Base-by-base conservation (phyloP, 2,888 invertebrate genomes). In the Mylabris sibirica region DNA sequence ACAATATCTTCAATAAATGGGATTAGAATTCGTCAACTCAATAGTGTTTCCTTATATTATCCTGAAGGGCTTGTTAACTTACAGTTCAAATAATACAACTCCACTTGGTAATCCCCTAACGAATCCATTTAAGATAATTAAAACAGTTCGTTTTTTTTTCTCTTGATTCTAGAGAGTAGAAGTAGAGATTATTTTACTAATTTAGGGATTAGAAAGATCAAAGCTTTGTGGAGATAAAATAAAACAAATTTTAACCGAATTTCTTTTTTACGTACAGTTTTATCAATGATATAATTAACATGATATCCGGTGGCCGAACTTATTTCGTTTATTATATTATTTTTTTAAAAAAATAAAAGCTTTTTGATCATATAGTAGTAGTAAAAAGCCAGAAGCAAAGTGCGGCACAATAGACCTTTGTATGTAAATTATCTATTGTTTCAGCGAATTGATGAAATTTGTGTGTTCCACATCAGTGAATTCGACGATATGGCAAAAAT, bases 331-430 rank as follows among this genome's bases (percentile, higher is more conserved):
- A 30, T 6, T 49, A 11, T 20, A 49, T 20, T 49, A 11, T 49
- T 20, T 49, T 11, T 20, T 20, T 20, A 20, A 49, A 20, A 49
- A 22, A 49, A 49, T 49, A 49, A 22, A 49, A 49, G 64, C 64
- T 69, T 75, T 69, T 72, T 68, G 75, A 70, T 76, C 70, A 72
- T 68, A 74, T 74, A 70, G 73, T 34, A 70, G 73, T 34, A 30
- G 22, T 69, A 72, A 72, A 72, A 68, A 65, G 72, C 73, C 75
- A 69, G 72, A 73, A 72, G 68, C 71, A 71, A 68, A 26, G 38
- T 30, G 76, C 74, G 73, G 75, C 72, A 79, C 79, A 79, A 79
- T 79, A 70, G 79, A 77, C 74, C 79, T 79, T 79, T 79, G 79
- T 79, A 79, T 79, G 79, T 76, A 78, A 79, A 79, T 79, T 66